Base-by-base conservation (phyloP, 2,888 invertebrate genomes). In the Netelia melanura region DNA sequence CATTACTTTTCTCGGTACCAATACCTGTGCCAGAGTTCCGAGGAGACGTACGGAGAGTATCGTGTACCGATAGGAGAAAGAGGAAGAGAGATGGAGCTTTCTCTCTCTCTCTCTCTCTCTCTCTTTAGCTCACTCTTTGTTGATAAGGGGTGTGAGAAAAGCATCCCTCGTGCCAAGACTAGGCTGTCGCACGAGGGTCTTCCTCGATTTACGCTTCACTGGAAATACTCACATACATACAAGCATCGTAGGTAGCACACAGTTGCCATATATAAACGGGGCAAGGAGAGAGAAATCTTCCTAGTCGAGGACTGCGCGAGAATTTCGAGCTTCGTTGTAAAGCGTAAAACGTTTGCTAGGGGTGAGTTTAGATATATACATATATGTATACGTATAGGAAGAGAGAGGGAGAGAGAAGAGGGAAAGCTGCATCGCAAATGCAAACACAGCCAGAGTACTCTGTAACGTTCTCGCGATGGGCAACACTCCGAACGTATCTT, bases 151-250 rank as follows among this genome's bases (percentile, higher is more conserved):
- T 62, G 17, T 43, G 62, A 25, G 21, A 64, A 61, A 70, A 79
- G 65, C 61, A 43, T 64, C 30, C 67, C 65, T 30, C 48, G 17
- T 44, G 79, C 78, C 67, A 81, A 83, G 85, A 76, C 85, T 85
- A 78, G 84, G 85, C 86, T 87, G 88, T 87, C 88, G 87, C 87
- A 81, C 79, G 81, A 86, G 83, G 87, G 87, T 87, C 85, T 88
- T 87, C 88, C 86, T 87, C 87, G 86, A 87, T 88, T 88, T 87
- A 89, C 89, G 88, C 88, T 86, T 81, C 86, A 84, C 84, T 87
- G 84, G 84, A 78, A 81, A 61, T 58, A 71, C 71, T 58, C 81
- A n/a, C 76, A 56, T 62, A 54, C n/a, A 43, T 10, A 76, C 78
- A 79, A 58, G 81, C 80, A 74, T 81, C 78, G 80, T 78, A 65